Conservation (phyloP, 1,140 invertebrate genomes). For the Bombus balteatus region DNA sequence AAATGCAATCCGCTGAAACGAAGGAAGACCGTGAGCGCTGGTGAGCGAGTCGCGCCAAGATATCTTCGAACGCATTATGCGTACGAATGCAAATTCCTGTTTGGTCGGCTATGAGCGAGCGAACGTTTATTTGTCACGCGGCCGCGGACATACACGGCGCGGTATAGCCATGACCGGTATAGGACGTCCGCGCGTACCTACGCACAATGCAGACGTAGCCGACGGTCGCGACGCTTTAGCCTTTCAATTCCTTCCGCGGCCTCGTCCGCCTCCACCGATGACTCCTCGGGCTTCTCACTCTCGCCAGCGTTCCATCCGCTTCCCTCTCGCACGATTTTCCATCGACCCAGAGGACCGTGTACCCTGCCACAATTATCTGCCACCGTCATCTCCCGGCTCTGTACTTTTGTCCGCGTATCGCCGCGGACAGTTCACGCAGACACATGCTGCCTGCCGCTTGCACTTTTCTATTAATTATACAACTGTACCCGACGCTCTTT, state of each 20-base stretch:
- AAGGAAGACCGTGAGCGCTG: background rate
- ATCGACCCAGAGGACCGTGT: conserved; percentile 62
- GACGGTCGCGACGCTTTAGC: conserved; percentile 11
- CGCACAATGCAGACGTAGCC: conserved; percentile 11
- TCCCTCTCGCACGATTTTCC: conserved; percentile 57
- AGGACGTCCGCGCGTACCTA: conserved; percentile 26
- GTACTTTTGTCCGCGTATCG: conserved; percentile 59
- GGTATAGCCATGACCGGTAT: conserved; percentile 41
- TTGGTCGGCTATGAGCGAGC: conserved; percentile 50
- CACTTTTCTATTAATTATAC: conserved; percentile 68
- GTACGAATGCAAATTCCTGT: conserved; percentile 69
- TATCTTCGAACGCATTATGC: conserved; percentile 57
- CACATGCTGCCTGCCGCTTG: conserved; percentile 52
- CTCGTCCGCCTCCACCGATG: background rate
- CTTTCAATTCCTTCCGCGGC: conserved; percentile 48
- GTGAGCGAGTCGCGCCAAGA: background rate
- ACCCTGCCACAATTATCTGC: conserved; percentile 67
- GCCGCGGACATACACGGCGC: conserved; percentile 49
- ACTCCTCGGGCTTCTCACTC: background rate
- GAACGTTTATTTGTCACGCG: conserved; percentile 71
- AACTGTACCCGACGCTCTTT: conserved; percentile 54
- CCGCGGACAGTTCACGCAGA: conserved; percentile 15
- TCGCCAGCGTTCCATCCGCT: background rate
- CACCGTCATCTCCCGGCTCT: conserved; percentile 57
- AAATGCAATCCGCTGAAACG: background rate